Base-by-base conservation (phyloP, 2,797 vertebrate species). In the Picus viridis region DNA sequence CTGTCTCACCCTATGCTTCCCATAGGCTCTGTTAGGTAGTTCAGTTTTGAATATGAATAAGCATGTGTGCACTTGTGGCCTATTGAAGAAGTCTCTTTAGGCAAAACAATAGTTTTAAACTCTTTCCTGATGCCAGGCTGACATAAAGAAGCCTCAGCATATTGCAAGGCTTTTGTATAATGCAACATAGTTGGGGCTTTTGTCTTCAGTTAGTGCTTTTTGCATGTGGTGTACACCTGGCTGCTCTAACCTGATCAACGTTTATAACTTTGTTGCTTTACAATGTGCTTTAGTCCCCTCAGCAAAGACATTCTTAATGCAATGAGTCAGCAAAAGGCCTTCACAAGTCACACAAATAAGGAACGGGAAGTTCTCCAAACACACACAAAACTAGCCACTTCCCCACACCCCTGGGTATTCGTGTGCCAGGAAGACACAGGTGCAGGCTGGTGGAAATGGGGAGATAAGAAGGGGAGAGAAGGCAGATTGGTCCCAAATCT, bases 81-180 rank as follows among this genome's bases (percentile, higher is more conserved):
- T 58, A 56, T 83, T 85, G 67, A 88, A 82, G 63, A 26, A 67
- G 57, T 27, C 2, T 91, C 22, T 93, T 86, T 30, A 61, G 61
- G 57, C n/a, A 89, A 92, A 94, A 68, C 83, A 82, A 91, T 22
- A 17, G 22, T 82, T 84, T 89, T 64, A 80, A 92, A 88, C 26
- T 27, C 45, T 57, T 77, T 86, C 77, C 36, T 82, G 45, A 74
- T 86, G 49, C 81, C 71, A 80, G 47, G n/a, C 22, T 73, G 63
- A 56, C 68, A 88, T 82, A 93, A 90, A 88, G 87, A 68, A 34
- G 27, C 58, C 24, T 74, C 65, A 89, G 85, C 9, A 10, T 27
- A 9, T 39, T 27, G 10, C 43, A 73, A 86, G 51, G 57, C 68
- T 88, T 80, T 61, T 82, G 36, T 54, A 68, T 82, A 77, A 43